These are phyloP conservation scores for Cathartes aura DNA, from an alignment of 2,113 vertebrate genomes.

Conservation along the genomic window DNA sequence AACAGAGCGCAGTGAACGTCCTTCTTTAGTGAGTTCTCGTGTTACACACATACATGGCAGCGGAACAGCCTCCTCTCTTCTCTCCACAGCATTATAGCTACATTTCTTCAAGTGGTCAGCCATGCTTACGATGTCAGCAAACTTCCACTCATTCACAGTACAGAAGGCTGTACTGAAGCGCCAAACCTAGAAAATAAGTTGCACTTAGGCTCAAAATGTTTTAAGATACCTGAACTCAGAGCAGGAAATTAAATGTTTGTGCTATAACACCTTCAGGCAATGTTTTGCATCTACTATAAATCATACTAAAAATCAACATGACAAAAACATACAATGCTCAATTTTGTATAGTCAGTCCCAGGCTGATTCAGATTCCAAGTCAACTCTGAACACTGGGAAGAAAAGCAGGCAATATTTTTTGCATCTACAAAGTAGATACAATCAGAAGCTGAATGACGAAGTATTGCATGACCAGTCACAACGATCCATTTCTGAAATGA, in stretches of 20 bases:
- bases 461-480: neutral
- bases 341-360: neutral
- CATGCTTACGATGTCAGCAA: slow-evolving; percentile 94
- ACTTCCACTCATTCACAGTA: slow-evolving; percentile 92
- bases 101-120: slow-evolving; percentile 95
- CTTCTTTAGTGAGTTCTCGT: slow-evolving; percentile 92
- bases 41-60: slow-evolving; percentile 95
- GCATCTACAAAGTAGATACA: neutral
- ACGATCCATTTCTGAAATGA: neutral
- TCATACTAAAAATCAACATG: neutral
- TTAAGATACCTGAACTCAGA: neutral
- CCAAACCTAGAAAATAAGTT: slow-evolving; percentile 88
- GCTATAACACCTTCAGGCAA: neutral
- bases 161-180: slow-evolving; percentile 96
- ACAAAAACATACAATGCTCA: neutral
- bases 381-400: neutral
- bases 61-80: slow-evolving; percentile 89
- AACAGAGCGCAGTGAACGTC: slow-evolving; percentile 90
- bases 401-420: neutral
- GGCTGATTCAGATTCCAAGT: neutral
- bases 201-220: slow-evolving; percentile 46
- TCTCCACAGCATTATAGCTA: slow-evolving; percentile 89
- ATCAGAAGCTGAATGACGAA: neutral
- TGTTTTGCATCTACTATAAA: neutral
- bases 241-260: neutral